Evolutionary conservation across 2,888 invertebrate species (phyloP).

Genomic region (Tenthredo mesomela): DNA sequence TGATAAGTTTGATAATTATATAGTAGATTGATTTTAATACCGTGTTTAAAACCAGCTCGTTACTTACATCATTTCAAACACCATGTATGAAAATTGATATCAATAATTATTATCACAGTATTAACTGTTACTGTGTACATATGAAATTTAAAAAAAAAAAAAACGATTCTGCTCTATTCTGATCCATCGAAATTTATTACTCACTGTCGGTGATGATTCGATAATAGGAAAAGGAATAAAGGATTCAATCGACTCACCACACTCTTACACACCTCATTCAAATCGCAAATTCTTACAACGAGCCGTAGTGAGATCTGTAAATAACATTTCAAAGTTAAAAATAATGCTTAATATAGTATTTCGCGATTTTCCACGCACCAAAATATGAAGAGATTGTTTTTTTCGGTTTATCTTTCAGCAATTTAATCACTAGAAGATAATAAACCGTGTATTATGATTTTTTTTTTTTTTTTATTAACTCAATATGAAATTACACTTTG

Average conservation of each 20-base stretch:
- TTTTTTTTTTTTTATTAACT: conserved; percentile 18
- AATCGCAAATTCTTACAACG: not conserved
- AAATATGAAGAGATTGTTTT: not conserved
- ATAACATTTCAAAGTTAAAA: not conserved
- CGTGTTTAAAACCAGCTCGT: too few species aligned
- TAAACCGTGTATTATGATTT: not conserved
- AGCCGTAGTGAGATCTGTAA: not conserved
- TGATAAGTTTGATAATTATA: not conserved
- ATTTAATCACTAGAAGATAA: not conserved
- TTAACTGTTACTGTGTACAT: conserved; percentile 56
- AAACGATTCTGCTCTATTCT: conserved; percentile 56
- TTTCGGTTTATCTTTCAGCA: not conserved
- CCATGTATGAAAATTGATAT: conserved; percentile 32
- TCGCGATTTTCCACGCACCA: not conserved
- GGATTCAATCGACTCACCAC: not conserved
- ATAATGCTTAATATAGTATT: not conserved
- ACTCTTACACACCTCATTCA: not conserved
- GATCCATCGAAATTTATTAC: conserved; percentile 49
- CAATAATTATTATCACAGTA: conserved; percentile 40
- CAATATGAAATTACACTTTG: conserved; percentile 13
- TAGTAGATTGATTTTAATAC: not conserved
- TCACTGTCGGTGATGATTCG: not conserved
- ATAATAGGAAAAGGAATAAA: not conserved
- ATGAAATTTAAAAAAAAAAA: conserved; percentile 49
- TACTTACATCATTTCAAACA: not conserved